phyloP scores from a whole-genome alignment of 53 echinoderm and acorn worm species.

The Glandiceps talaboti region DNA sequence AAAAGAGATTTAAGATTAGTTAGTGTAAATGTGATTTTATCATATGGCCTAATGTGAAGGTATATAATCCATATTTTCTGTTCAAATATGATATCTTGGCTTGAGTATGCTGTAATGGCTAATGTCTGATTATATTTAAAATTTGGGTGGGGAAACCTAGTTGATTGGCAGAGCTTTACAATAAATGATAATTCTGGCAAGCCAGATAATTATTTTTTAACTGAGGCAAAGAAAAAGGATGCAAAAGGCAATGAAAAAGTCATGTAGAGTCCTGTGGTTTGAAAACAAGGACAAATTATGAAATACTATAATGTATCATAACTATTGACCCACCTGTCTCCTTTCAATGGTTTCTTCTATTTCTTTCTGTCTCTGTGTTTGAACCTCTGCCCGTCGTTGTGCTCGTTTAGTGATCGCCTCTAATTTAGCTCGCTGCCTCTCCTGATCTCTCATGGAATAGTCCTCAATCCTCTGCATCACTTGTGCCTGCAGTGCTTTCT shows the following conservation, averaged over 20 bases:
- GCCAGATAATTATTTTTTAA: too few species aligned
- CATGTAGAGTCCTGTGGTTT: background rate
- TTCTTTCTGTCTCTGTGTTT: slow-evolving; percentile 66
- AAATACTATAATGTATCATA: too few species aligned
- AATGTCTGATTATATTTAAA: too few species aligned
- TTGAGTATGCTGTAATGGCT: too few species aligned
- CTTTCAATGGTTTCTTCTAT: slow-evolving; percentile 45
- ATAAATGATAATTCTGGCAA: too few species aligned
- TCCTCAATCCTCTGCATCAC: slow-evolving; percentile 43
- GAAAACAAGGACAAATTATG: background rate
- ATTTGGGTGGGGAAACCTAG: too few species aligned
- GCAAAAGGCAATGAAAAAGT: background rate
- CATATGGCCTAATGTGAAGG: too few species aligned
- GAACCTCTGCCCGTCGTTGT: slow-evolving; percentile 46
- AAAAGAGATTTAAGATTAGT: too few species aligned
- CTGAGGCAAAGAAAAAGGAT: background rate
- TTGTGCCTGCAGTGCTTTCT: slow-evolving; percentile 47
- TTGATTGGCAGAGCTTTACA: too few species aligned
- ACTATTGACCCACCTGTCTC: slow-evolving; percentile 51
- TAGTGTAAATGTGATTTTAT: too few species aligned
- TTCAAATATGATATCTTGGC: too few species aligned
- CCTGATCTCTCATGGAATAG: slow-evolving; percentile 23
- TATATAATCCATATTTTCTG: too few species aligned
- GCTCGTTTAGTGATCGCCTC: slow-evolving; percentile 32
- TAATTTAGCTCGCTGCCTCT: slow-evolving; percentile 31